Conservation (phyloP, 1,140 invertebrate species). For the Sarcophaga peregrina region DNA sequence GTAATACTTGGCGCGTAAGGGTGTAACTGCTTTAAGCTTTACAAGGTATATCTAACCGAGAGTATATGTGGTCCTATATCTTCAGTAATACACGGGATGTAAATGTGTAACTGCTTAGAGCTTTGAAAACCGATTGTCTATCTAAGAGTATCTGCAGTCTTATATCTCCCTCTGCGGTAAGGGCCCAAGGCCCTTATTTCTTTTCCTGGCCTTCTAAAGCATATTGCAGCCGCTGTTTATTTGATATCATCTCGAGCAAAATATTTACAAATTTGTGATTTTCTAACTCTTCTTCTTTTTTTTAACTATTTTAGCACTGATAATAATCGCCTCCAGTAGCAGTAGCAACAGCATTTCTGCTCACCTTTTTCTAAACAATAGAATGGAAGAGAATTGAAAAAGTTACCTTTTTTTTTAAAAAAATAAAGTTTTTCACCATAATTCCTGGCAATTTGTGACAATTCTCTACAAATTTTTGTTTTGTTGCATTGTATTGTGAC, state of each 20-base stretch:
- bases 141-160: too few species aligned
- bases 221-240: neutral
- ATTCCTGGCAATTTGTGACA: constrained; percentile 20
- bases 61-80: too few species aligned
- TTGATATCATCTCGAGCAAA: neutral
- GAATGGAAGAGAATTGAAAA: neutral
- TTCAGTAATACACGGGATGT: too few species aligned
- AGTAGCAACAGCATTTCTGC: neutral
- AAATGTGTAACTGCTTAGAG: too few species aligned
- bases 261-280: neutral
- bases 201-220: neutral
- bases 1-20: too few species aligned
- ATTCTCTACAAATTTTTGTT: neutral
- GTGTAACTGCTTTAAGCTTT: too few species aligned
- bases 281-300: neutral
- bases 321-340: neutral
- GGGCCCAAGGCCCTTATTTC: neutral
- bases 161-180: neutral
- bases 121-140: too few species aligned
- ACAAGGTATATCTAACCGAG: too few species aligned
- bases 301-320: neutral
- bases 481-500: too few species aligned
- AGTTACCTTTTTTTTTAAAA: neutral
- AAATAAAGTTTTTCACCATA: neutral
- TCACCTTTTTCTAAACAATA: neutral